Percentiles rank a stretch among this genome's conserved stretches.
Conservation (phyloP, 2,113 vertebrate genomes). For the Mus pahari region DNA sequence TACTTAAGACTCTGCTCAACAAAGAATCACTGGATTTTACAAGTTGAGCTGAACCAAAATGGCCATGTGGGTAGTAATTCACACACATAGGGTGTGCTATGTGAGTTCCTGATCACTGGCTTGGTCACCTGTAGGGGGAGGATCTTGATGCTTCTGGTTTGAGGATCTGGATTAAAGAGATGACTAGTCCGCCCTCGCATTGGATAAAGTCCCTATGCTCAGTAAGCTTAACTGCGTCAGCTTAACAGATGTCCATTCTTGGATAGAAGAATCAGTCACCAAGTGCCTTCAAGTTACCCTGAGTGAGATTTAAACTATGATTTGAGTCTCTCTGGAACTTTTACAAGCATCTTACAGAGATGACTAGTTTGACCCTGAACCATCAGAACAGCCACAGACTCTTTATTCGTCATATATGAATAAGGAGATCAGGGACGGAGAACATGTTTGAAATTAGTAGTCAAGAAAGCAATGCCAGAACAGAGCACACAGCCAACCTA, state of each 20-base stretch:
- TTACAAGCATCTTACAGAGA: background rate
- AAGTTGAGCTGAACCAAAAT: background rate
- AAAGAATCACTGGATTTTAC: background rate
- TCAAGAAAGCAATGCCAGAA: slow-evolving; percentile 61
- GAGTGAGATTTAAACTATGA: background rate
- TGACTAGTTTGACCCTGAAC: background rate
- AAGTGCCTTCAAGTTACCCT: background rate
- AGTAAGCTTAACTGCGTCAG: background rate
- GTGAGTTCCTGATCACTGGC: background rate
- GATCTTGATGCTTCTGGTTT: background rate
- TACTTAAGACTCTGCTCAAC: background rate
- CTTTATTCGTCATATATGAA: background rate
- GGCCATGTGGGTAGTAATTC: background rate
- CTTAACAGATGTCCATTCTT: background rate
- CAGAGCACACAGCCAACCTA: slow-evolving; percentile 70
- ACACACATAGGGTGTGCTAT: background rate
- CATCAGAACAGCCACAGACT: slow-evolving; percentile 1
- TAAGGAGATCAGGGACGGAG: background rate
- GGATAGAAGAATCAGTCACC: background rate
- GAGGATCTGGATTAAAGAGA: background rate
- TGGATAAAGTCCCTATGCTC: background rate
- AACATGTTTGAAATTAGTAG: slow-evolving; percentile 65
- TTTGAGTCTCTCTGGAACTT: background rate
- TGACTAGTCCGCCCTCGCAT: background rate
- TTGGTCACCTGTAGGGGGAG: background rate